Conservation (phyloP, 53 echinoderm and acorn worm species). For the Luidia sarsii region DNA sequence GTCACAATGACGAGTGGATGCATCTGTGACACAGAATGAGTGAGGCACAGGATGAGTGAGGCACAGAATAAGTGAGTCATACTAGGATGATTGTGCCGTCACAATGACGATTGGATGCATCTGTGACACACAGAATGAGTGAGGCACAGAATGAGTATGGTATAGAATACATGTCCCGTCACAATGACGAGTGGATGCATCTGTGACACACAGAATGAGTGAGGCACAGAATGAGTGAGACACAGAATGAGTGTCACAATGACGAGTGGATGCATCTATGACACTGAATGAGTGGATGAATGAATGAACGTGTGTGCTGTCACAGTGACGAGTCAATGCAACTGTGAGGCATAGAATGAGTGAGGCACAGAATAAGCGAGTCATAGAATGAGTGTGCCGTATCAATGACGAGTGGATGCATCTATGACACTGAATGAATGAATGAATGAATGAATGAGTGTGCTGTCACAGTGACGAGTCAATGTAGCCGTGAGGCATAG, state of each 20-base stretch:
- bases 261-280: neutral
- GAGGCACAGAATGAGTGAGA: too few species aligned
- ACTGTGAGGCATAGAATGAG: neutral
- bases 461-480: neutral
- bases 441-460: too few species aligned
- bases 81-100: slow-evolving; percentile 1
- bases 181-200: neutral
- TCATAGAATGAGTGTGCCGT: neutral
- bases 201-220: neutral
- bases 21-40: slow-evolving; percentile 1
- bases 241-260: slow-evolving; percentile 20
- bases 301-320: neutral
- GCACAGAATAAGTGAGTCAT: neutral
- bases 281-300: neutral
- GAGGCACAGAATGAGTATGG: neutral
- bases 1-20: neutral
- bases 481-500: neutral
- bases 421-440: neutral
- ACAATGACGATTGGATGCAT: slow-evolving; percentile 1
- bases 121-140: slow-evolving; percentile 15
- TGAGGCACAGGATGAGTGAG: neutral
- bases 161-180: slow-evolving; percentile 22
- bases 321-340: neutral
- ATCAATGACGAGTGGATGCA: neutral
- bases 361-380: neutral